Percentiles rank a stretch among this genome's conserved stretches.
phyloP scores from a whole-genome alignment of 2,888 invertebrate genomes.

The Cataglyphis livida region DNA sequence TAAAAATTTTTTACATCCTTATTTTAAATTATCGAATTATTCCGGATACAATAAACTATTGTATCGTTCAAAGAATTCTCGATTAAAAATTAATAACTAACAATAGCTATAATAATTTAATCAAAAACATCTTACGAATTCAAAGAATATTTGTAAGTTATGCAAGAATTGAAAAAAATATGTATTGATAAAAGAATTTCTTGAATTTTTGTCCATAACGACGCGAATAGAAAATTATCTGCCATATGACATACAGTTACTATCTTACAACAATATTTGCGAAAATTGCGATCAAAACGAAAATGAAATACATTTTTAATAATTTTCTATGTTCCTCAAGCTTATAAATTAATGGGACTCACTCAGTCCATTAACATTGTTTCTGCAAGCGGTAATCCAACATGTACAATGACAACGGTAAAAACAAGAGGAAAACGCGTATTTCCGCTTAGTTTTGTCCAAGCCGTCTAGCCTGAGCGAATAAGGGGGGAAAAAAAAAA shows the following conservation, averaged over 20 bases:
- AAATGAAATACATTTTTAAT: neutral
- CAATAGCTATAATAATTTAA: neutral
- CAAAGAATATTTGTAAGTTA: neutral
- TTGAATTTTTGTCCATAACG: neutral
- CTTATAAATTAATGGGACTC: neutral
- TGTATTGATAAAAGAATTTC: neutral
- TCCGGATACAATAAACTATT: neutral
- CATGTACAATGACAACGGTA: neutral
- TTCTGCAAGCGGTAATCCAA: conserved; percentile 10
- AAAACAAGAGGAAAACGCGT: conserved; percentile 37
- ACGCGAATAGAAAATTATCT: neutral
- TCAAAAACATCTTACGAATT: neutral
- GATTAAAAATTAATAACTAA: neutral
- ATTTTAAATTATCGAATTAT: neutral
- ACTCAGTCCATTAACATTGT: neutral
- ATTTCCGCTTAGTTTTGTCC: conserved; percentile 41
- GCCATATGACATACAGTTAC: too few relatives aligned
- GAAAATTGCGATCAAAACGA: neutral
- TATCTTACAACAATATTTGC: neutral
- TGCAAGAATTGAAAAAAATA: neutral
- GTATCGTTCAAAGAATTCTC: neutral
- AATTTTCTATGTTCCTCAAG: neutral
- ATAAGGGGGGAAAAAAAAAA: neutral
- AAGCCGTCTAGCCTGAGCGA: conserved; percentile 1
- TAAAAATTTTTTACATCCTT: neutral